Evolutionary conservation across 2,797 vertebrate genomes (phyloP).

Genomic region (Hipposideros larvatus): DNA sequence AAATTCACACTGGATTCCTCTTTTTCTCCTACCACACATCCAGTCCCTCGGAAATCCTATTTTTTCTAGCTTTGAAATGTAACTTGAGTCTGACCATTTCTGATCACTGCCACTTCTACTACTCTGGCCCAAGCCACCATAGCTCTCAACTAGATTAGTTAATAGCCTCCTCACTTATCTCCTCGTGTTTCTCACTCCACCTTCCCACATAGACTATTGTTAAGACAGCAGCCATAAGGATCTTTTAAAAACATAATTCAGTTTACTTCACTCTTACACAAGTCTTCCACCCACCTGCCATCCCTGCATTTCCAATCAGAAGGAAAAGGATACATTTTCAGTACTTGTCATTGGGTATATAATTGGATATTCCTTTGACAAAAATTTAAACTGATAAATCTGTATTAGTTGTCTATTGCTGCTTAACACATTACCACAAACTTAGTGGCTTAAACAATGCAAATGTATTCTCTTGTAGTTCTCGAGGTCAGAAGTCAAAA

Average conservation of each 20-base stretch:
- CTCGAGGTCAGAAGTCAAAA: background rate
- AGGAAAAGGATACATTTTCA: background rate
- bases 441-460: background rate
- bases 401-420: background rate
- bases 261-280: background rate
- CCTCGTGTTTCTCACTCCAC: background rate
- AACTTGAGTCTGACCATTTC: background rate
- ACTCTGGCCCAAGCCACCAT: background rate
- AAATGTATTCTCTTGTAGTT: background rate
- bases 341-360: background rate
- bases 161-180: background rate
- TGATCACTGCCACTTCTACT: background rate
- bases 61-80: background rate
- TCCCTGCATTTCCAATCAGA: background rate
- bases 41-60: background rate
- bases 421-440: background rate
- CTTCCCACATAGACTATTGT: background rate
- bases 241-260: background rate
- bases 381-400: background rate
- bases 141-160: background rate
- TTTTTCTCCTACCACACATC: background rate
- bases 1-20: background rate
- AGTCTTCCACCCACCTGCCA: background rate
- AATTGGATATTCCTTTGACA: background rate
- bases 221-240: background rate